These are phyloP conservation scores for Pristionchus fissidentatus DNA, from an alignment of 2,888 invertebrate species.

Conservation along the genomic window DNA sequence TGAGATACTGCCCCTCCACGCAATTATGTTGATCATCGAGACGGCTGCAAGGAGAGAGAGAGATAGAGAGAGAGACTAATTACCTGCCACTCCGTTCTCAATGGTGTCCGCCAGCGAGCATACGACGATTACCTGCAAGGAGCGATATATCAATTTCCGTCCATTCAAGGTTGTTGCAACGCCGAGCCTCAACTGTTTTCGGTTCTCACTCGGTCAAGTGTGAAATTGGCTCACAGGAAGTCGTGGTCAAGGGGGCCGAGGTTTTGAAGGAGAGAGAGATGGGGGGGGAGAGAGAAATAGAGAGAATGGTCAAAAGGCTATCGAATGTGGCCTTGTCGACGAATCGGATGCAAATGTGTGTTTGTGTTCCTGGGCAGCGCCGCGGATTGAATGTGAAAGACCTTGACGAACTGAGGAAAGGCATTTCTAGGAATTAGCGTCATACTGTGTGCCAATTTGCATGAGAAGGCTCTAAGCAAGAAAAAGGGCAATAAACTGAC, in stretches of 20 bases:
- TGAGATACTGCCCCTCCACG: not conserved
- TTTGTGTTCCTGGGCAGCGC: conserved; percentile 26
- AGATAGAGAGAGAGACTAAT: too few species aligned
- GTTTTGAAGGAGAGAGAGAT: conserved; percentile 3
- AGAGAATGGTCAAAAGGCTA: conserved; percentile 18
- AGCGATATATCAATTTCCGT: not conserved
- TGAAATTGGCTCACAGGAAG: conserved; percentile 22
- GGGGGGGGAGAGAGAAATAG: too few species aligned
- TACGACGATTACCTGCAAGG: not conserved
- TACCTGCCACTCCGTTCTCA: conserved; percentile 46
- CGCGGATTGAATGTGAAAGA: conserved; percentile 30
- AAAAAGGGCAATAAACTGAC: conserved; percentile 3
- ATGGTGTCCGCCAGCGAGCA: conserved; percentile 44
- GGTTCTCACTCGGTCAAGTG: conserved; percentile 41
- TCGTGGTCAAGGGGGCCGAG: not conserved
- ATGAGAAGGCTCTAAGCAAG: too few species aligned
- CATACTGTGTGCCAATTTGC: too few species aligned
- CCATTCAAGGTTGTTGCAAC: too few species aligned
- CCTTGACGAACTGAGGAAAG: conserved; percentile 2
- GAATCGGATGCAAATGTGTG: not conserved
- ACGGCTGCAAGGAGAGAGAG: not conserved
- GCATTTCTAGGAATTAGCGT: not conserved
- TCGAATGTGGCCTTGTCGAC: conserved; percentile 7
- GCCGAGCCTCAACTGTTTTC: conserved; percentile 2
- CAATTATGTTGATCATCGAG: not conserved